Conservation (phyloP, 2,888 invertebrate species). For the Apamea epomidion region DNA sequence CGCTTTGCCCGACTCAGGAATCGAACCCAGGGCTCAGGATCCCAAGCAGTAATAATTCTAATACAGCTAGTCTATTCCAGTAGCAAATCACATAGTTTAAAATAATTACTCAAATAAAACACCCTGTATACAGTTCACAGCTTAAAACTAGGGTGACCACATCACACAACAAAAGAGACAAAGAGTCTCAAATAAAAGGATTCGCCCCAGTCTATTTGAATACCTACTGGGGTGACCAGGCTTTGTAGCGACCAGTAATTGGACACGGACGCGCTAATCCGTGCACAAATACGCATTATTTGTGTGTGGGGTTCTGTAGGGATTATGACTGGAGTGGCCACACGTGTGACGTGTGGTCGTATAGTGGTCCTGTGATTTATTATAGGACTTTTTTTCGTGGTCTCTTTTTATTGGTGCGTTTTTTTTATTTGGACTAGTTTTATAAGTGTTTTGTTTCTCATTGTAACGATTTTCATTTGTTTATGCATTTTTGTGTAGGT, state of each 20-base stretch:
- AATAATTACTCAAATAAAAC: constrained; percentile 21
- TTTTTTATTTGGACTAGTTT: not conserved
- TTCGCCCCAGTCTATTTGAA: constrained; percentile 56
- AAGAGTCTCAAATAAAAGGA: constrained; percentile 47
- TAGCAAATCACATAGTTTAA: constrained; percentile 1
- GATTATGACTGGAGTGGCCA: constrained; percentile 58
- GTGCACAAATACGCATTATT: constrained; percentile 73
- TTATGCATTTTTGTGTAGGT: not conserved
- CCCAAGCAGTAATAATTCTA: not conserved
- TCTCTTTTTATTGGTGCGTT: not conserved
- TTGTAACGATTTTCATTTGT: not conserved
- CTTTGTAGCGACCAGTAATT: constrained; percentile 69
- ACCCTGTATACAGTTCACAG: constrained; percentile 12
- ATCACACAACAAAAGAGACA: constrained; percentile 48
- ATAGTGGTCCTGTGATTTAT: constrained; percentile 23
- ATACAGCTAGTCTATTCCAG: not conserved
- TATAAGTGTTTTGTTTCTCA: not conserved
- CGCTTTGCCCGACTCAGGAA: too few relatives aligned
- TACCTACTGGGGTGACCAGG: constrained; percentile 44
- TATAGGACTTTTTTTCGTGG: not conserved
- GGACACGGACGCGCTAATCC: constrained; percentile 75
- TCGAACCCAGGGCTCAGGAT: too few relatives aligned
- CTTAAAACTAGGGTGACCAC: constrained; percentile 63
- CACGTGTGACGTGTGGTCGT: constrained; percentile 44
- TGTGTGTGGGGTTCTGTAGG: constrained; percentile 48